Base-by-base conservation (phyloP, 1,140 invertebrate genomes). In the Pseudomyrmex concolor region DNA sequence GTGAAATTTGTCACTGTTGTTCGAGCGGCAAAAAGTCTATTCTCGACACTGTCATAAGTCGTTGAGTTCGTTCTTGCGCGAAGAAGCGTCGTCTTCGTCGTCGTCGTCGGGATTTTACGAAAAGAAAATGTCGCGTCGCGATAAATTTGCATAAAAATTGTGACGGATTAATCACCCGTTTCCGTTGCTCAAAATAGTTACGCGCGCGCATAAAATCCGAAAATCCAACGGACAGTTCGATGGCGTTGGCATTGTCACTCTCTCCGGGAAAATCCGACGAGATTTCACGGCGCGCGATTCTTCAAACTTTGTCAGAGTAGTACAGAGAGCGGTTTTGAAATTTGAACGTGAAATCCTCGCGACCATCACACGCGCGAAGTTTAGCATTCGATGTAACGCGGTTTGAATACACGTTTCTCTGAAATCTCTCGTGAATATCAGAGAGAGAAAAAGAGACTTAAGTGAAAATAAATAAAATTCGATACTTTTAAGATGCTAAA, bases 221-320 rank as follows among this genome's bases (percentile, higher is more conserved):
- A 83, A 83, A 77, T 78, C 81, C 81, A 50, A 22, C 13, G 66
- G 19, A 78, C 72, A 43, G 77, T 83, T 83, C 77, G 66, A 83
- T 78, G 34, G 62, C 72, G 25, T 83, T 48, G 48, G 62, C 81
- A 50, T 78, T 83, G 81, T 77, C 81, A 66, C 62, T 66, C 5
- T 7, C 5, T 7, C 50, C 10, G 43, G 43, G 51, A 63, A 83
- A 78, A 83, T 76, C 72, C 81, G 19, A 34, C 62, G 81, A 77
- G 81, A 77, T 76, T 82, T 74, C 15, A 17, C 51, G 22, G 51
- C 9, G 68, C 48, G 19, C 55, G 57, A 74, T 48, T 34, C 34
- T 34, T 34, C 4, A 34, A 34, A 34, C 34, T 34, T 34, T 34
- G 34, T 34, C 34, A 34, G 34, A 34, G 34, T 7, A 34, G 34